Evolutionary conservation across 2,888 invertebrate species (phyloP), one percentile per base, ranked within the genome.

Genomic region (Eurytoma californica): DNA sequence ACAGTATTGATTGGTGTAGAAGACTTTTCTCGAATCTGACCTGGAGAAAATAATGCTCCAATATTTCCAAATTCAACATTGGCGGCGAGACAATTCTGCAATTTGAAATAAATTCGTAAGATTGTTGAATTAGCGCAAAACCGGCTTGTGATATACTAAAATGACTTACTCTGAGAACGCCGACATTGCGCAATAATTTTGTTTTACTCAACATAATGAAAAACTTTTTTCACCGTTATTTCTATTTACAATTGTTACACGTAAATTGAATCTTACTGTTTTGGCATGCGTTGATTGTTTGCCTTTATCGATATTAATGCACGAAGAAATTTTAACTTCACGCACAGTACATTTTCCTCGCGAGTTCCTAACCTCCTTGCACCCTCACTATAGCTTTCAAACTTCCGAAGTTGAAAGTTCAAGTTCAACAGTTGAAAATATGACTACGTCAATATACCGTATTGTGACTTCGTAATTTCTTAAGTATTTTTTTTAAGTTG

Each of bases 1-100:
- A 97, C 92, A 9, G 98, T 98, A 91, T 99, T 99, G 63, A 97
- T 91, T 0, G 98, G 97, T 12, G 95, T 95, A 20, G 93, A 92
- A 12, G 93, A 92, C 83, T 89, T 90, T 67, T 90, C 82, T 65
- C 91, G 84, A 18, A 87, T 82, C 82, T 87, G 86, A 51, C 83
- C 77, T 20, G 84, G 72, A 70, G 82, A 83, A 47, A 86, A 55
- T 66, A 72, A 18, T n/a, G 74, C 49, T n/a, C 78, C 78, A 28
- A 66, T 49, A 61, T 58, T 67, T 51, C 72, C 73, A 7, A 72
- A 58, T 24, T 82, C 82, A 12, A 70, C 67, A 79, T 80, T 82
- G 5, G 72, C 80, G 57, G 80, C 78, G 9, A 82, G 30, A 79
- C 69, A 76, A 24, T 66, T 78, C 82, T 82, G 49, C 5, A 72